Base-by-base conservation (phyloP, 2,888 invertebrate genomes). In the Drosophila koepferae region DNA sequence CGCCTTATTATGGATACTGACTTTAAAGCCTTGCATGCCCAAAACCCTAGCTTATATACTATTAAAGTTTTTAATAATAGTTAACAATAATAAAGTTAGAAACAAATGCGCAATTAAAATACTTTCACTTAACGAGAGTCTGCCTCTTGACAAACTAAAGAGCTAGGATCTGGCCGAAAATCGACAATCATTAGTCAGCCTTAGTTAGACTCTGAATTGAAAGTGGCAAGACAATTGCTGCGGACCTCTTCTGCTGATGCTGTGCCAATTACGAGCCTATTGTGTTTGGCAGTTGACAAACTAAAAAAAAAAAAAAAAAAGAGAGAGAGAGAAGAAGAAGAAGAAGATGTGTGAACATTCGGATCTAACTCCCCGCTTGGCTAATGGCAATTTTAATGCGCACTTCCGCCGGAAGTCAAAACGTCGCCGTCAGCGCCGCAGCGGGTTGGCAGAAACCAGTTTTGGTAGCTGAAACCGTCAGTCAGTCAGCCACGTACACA, bases 321-420 rank as follows among this genome's bases (percentile, higher is more conserved):
- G 31, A 34, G 10, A 8, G 1, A 36, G 1, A 9, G 4, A 4
- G 10, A 16, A 18, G 18, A 10, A 12, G 48, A 20, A 44, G 43
- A 2, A 18, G 16, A 12, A 49, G 49, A 40, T 40, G 40, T 40
- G 54, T 40, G 55, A 51, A 36, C 18, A 36, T 3, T 51, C 34
- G 51, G 34, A 34, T 51, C 34, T 34, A 34, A 40, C 18, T 28
- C 23, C 20, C 55, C 23, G 63, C 56, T 64, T 20, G 58, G 71
- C 86, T 85, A 83, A 83, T 83, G 82, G 80, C 80, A 85, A 85
- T 83, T 83, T 83, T 83, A 83, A 83, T 83, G 83, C 80, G 78
- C 78, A 80, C 82, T 85, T 85, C 82, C 86, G 82, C 40, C 79
- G 79, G 82, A 82, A 84, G 81, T 77, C 77, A 74, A 80, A 81